Conservation (phyloP, 2,888 invertebrate species). For the Aromia moschata region DNA sequence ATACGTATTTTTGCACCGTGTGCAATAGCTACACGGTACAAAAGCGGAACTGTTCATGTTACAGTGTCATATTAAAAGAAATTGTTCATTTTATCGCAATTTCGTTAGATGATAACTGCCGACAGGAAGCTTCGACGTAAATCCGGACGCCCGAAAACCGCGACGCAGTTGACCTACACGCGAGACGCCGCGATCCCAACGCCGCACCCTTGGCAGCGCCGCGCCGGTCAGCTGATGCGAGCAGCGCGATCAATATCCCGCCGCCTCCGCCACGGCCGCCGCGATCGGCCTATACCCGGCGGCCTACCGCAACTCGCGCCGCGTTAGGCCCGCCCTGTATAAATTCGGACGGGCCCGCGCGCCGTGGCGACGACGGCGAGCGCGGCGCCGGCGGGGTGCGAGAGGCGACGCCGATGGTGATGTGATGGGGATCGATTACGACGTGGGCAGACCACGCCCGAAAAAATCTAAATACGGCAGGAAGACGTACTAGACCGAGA, state of each 20-base stretch:
- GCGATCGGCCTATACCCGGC: conserved; percentile 22
- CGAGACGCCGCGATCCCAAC: background rate
- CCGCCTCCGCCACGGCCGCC: conserved; percentile 15
- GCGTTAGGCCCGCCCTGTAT: conserved; percentile 38
- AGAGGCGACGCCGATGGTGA: too few relatives aligned
- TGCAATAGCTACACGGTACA: too few relatives aligned
- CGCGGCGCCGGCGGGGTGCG: conserved; percentile 1
- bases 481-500: too few relatives aligned
- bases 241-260: conserved; percentile 41
- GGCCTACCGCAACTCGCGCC: conserved; percentile 51
- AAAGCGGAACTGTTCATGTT: too few relatives aligned
- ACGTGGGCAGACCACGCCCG: conserved; percentile 14
- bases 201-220: conserved; percentile 46
- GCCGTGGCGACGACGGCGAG: conserved; percentile 13
- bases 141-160: too few relatives aligned
- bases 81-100: too few relatives aligned
- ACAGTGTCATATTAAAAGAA: too few relatives aligned
- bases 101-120: too few relatives aligned
- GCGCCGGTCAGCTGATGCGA: conserved; percentile 52
- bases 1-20: too few relatives aligned
- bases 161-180: conserved; percentile 2
- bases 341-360: conserved; percentile 22
- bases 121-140: too few relatives aligned
- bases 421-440: too few relatives aligned
- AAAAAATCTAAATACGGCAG: background rate